A percentile compares a stretch with the other conserved stretches of the same genome.
phyloP scores from a whole-genome alignment of 2,888 invertebrate genomes.

The Tetragonisca angustula region DNA sequence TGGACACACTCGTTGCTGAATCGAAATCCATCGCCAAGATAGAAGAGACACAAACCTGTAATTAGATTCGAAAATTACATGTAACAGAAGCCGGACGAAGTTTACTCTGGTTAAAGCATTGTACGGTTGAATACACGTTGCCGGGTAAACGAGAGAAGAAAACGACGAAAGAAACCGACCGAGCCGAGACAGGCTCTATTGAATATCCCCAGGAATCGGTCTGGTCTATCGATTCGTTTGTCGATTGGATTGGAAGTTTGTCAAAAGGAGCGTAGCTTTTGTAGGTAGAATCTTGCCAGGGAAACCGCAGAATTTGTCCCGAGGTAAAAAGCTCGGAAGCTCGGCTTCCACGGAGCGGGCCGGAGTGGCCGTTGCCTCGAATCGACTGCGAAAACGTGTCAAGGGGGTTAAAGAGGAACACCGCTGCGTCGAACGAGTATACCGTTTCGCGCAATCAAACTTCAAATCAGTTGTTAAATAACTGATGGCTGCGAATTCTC shows the following conservation, averaged over 20 bases:
- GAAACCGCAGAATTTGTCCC: conserved; percentile 53
- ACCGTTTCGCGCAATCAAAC: conserved; percentile 44
- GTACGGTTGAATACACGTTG: conserved; percentile 14
- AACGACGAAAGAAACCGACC: conserved; percentile 24
- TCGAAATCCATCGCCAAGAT: no score
- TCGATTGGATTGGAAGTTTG: conserved; percentile 64
- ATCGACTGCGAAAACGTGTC: conserved; percentile 62
- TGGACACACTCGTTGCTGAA: no score
- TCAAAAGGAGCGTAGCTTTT: conserved; percentile 59
- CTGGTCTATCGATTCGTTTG: conserved; percentile 56
- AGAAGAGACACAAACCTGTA: conserved; percentile 17
- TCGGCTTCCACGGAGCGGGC: neutral
- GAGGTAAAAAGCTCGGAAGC: conserved; percentile 44
- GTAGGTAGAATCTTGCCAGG: conserved; percentile 49
- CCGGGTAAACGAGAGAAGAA: conserved; percentile 28
- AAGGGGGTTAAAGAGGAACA: conserved; percentile 68
- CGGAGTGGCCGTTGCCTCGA: conserved; percentile 51
- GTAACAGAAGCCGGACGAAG: conserved; percentile 20
- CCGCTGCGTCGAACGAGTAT: conserved; percentile 55
- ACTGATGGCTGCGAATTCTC: conserved; percentile 53
- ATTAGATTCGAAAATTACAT: conserved; percentile 46
- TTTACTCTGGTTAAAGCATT: conserved; percentile 39
- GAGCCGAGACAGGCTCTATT: conserved; percentile 41
- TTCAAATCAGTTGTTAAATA: conserved; percentile 65
- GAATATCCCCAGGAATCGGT: conserved; percentile 39